Percentiles rank a stretch among this genome's conserved stretches.
These are phyloP conservation scores for Lasioglossum marginatum DNA, from an alignment of 2,888 invertebrate genomes.

Conservation along the genomic window DNA sequence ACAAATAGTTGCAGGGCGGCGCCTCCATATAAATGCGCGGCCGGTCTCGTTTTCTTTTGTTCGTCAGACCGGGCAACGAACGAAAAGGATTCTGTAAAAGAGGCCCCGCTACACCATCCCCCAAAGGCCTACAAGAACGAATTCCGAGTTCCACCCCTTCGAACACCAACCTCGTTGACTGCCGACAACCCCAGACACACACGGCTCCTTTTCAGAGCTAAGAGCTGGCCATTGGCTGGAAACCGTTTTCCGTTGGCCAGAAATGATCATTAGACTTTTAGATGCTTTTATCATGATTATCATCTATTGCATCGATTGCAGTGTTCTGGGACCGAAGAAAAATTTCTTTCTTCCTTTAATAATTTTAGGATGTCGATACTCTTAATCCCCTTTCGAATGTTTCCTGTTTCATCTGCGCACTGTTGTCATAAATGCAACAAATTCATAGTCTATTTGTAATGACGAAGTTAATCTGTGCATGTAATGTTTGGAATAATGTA, in stretches of 20 bases:
- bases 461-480: neutral
- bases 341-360: neutral
- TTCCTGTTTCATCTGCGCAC: too few species aligned
- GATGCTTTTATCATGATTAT: neutral
- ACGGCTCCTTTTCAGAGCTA: neutral
- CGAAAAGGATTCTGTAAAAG: constrained; percentile 67
- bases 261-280: neutral
- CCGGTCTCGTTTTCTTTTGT: constrained; percentile 69
- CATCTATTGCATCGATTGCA: neutral
- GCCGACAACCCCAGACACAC: neutral
- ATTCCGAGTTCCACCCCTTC: constrained; percentile 25
- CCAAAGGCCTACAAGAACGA: constrained; percentile 38
- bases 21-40: constrained; percentile 74
- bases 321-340: neutral
- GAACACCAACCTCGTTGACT: constrained; percentile 12
- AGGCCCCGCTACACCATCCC: constrained; percentile 23
- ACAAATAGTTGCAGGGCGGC: constrained; percentile 84
- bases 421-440: too few species aligned
- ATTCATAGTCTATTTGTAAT: neutral
- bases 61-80: constrained; percentile 63
- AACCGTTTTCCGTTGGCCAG: neutral
- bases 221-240: neutral
- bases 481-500: neutral
- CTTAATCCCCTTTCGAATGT: too few species aligned
- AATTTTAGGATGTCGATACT: neutral